Percentiles rank a stretch among this genome's conserved stretches.
These are phyloP conservation scores for Platycheirus albimanus DNA, from an alignment of 2,888 invertebrate genomes.

Conservation along the genomic window DNA sequence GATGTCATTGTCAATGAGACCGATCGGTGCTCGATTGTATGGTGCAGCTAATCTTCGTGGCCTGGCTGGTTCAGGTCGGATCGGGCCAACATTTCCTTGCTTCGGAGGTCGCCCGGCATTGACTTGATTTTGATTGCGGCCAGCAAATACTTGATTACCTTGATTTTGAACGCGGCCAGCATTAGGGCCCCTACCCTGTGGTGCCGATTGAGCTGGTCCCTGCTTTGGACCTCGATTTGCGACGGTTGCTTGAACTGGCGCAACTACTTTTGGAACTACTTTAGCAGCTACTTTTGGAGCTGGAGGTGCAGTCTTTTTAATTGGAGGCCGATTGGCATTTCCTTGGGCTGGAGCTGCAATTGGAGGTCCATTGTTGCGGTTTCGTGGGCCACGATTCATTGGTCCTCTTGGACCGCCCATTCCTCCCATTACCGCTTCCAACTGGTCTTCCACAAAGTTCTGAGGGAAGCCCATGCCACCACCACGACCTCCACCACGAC, in stretches of 20 bases:
- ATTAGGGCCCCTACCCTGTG: not conserved
- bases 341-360: not conserved
- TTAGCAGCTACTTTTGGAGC: not conserved
- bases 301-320: not conserved
- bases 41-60: constrained; percentile 21
- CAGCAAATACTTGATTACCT: not conserved
- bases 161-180: constrained; percentile 8
- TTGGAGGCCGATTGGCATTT: not conserved
- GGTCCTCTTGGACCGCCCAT: constrained; percentile 39
- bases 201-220: not conserved
- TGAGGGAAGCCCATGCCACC: constrained; percentile 54
- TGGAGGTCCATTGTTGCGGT: constrained; percentile 36
- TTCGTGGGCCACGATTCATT: constrained; percentile 25
- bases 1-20: constrained; percentile 67
- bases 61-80: constrained; percentile 49
- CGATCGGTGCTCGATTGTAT: constrained; percentile 55
- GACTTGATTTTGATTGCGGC: constrained; percentile 15
- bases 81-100: constrained; percentile 45
- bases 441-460: constrained; percentile 43
- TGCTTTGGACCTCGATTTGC: constrained; percentile 6
- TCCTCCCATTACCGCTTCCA: constrained; percentile 4
- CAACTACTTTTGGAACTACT: not conserved
- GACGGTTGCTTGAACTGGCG: constrained; percentile 5
- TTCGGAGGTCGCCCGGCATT: constrained; percentile 24
- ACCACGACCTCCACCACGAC: constrained; percentile 54